Conservation (phyloP, 2,797 vertebrate genomes). For the Bradypus variegatus region DNA sequence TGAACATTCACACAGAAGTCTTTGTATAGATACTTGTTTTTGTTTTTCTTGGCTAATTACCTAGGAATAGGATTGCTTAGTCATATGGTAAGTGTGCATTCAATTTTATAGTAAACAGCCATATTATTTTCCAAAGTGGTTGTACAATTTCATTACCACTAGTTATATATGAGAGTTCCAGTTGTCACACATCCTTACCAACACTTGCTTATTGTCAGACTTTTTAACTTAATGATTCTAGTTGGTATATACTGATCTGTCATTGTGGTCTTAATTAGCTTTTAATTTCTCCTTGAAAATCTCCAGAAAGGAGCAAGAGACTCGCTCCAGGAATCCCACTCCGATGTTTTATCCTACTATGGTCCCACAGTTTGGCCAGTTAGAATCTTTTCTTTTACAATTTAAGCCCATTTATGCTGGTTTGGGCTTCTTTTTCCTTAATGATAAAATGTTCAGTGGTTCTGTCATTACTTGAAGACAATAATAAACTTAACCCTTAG, state of each 20-base stretch:
- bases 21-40: not conserved
- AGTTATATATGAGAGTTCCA: not conserved
- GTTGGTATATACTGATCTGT: not conserved
- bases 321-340: not conserved
- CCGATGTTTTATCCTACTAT: constrained; percentile 1
- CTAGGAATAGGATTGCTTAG: not conserved
- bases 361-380: not conserved
- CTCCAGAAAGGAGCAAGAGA: not conserved
- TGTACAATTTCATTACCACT: not conserved
- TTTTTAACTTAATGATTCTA: not conserved
- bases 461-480: constrained; percentile 37
- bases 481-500: constrained; percentile 21
- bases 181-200: not conserved
- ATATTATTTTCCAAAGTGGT: not conserved
- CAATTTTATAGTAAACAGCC: not conserved
- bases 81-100: not conserved
- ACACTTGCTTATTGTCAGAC: not conserved
- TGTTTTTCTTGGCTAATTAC: not conserved
- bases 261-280: not conserved
- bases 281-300: not conserved
- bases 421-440: constrained; percentile 34
- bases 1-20: not conserved
- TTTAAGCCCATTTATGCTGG: constrained; percentile 10
- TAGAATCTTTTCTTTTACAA: constrained; percentile 38
- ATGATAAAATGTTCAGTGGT: constrained; percentile 30